Percentiles rank a stretch among this genome's conserved stretches.
Evolutionary conservation across 2,113 vertebrate species (phyloP).

Genomic region (Meles meles): DNA sequence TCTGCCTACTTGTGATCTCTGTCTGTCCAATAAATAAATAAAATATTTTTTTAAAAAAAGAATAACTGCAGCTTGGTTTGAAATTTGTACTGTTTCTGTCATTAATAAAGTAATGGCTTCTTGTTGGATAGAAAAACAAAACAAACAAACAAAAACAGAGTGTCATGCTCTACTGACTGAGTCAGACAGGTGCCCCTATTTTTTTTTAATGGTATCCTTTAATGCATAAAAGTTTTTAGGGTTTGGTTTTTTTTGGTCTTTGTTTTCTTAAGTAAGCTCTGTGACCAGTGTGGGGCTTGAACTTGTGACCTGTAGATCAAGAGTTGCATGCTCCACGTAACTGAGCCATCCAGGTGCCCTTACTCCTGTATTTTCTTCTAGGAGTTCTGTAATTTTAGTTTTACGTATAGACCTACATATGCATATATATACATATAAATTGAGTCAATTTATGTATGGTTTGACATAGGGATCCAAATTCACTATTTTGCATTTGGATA

Average conservation of each 20-base stretch:
- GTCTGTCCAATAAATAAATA: too few relatives aligned
- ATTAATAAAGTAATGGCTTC: too few relatives aligned
- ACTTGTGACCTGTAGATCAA: not conserved
- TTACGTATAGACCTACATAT: not conserved
- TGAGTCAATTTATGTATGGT: not conserved
- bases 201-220: not conserved
- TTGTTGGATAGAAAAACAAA: too few relatives aligned
- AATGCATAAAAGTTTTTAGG: not conserved
- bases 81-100: too few relatives aligned
- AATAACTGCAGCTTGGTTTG: too few relatives aligned
- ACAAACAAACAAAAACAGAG: too few relatives aligned
- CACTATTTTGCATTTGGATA: not conserved
- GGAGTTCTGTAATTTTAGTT: not conserved
- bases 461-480: not conserved
- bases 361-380: not conserved
- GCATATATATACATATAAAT: not conserved
- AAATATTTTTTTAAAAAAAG: too few relatives aligned
- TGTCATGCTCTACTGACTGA: too few relatives aligned
- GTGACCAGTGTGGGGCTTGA: not conserved
- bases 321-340: not conserved
- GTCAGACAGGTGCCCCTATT: not conserved
- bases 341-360: not conserved
- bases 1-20: too few relatives aligned
- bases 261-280: not conserved
- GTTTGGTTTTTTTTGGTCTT: not conserved